Percentiles rank a stretch among this genome's conserved stretches.
These are phyloP conservation scores for Lonchura striata DNA, from an alignment of 2,113 vertebrate species.

Conservation along the genomic window DNA sequence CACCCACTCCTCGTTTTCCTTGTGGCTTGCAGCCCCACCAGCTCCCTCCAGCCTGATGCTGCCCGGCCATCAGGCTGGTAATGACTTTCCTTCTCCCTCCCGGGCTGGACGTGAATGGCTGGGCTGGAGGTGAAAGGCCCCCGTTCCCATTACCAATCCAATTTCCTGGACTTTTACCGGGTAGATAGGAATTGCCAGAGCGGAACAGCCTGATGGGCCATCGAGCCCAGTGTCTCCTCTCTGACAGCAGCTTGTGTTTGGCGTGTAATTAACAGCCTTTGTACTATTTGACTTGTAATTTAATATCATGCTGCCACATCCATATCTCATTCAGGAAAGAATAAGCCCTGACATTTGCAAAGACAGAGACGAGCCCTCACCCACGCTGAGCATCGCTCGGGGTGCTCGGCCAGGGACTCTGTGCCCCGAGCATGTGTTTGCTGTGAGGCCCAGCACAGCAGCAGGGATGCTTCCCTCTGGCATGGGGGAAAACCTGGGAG, in stretches of 20 bases:
- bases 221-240: constrained; percentile 66
- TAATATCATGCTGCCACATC: constrained; percentile 8
- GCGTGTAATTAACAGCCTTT: constrained; percentile 59
- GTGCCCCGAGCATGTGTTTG: rapidly evolving
- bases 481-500: neutral
- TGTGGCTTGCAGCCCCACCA: rapidly evolving
- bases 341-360: neutral
- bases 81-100: constrained; percentile 57
- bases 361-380: neutral
- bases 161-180: constrained; percentile 75
- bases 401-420: rapidly evolving
- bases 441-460: rapidly evolving
- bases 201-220: constrained; percentile 74
- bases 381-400: rapidly evolving
- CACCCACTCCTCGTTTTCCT: rapidly evolving
- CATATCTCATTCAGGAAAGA: constrained; percentile 1
- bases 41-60: neutral
- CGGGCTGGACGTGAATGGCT: constrained; percentile 48
- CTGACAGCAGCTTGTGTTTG: constrained; percentile 62
- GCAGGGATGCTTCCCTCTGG: neutral
- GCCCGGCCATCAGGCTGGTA: neutral
- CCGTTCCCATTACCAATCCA: constrained; percentile 79
- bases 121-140: constrained; percentile 78
- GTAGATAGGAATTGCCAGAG: constrained; percentile 75
- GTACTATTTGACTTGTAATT: constrained; percentile 64